phyloP scores from a whole-genome alignment of 2,797 vertebrate species.

The Scarus forsteni region DNA sequence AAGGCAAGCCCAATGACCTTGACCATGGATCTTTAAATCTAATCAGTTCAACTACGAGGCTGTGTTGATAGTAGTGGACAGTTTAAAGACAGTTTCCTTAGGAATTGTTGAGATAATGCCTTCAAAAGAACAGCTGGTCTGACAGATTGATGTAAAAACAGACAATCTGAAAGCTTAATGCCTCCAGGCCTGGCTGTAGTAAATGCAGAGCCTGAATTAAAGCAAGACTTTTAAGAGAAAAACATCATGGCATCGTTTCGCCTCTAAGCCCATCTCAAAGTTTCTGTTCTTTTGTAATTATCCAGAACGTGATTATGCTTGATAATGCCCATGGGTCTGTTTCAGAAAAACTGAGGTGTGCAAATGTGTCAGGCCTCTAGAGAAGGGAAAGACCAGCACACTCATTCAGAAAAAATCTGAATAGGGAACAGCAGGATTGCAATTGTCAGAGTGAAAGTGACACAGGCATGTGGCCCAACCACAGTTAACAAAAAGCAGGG shows the following conservation, averaged over 20 bases:
- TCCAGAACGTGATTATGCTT: slow-evolving; percentile 1
- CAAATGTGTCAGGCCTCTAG: background rate
- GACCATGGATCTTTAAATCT: no score
- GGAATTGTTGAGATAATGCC: no score
- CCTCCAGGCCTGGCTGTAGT: no score
- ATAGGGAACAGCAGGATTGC: slow-evolving; percentile 23
- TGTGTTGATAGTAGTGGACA: no score
- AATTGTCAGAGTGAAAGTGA: slow-evolving; percentile 54
- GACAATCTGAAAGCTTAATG: no score
- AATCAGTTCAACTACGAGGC: no score
- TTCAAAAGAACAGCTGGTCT: no score
- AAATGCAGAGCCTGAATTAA: background rate
- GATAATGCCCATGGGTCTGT: slow-evolving; percentile 9
- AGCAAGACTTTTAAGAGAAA: background rate
- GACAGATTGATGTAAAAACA: no score
- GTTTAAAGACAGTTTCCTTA: no score
- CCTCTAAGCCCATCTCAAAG: background rate
- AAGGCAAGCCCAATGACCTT: no score
- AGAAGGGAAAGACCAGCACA: slow-evolving; percentile 1
- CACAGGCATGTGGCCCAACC: slow-evolving; percentile 45
- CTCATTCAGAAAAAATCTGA: slow-evolving; percentile 33
- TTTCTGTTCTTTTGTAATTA: slow-evolving; percentile 35
- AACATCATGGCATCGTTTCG: slow-evolving; percentile 12
- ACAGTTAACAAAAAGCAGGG: slow-evolving; percentile 56
- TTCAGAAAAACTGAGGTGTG: slow-evolving; percentile 35